phyloP scores from a whole-genome alignment of 2,888 invertebrate genomes.

The Embidobia sp. region DNA sequence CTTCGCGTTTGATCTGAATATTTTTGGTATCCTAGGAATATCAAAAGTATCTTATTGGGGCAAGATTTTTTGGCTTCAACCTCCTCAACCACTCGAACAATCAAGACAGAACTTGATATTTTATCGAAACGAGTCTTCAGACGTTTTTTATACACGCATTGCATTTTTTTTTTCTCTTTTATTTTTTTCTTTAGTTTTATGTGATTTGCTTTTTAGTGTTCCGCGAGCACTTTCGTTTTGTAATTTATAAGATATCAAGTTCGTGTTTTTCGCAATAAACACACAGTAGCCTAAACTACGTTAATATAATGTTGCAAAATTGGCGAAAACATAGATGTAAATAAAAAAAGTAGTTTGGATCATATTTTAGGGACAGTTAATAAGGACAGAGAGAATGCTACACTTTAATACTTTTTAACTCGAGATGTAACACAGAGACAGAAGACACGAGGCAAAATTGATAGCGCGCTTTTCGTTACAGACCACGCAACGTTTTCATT shows the following conservation, averaged over 20 bases:
- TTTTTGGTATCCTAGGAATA: conserved; percentile 16
- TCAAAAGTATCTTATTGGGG: conserved; percentile 29
- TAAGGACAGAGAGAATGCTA: conserved; percentile 57
- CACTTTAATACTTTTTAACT: conserved; percentile 64
- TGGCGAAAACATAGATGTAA: conserved; percentile 64
- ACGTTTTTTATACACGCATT: conserved; percentile 39
- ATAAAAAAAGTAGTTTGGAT: conserved; percentile 63
- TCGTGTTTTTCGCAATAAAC: conserved; percentile 56
- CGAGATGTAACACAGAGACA: conserved; percentile 35
- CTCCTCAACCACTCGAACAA: conserved; percentile 53
- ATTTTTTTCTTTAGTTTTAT: conserved; percentile 9
- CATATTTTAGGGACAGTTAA: conserved; percentile 63
- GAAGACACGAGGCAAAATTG: conserved; percentile 50
- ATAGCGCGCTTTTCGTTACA: conserved; percentile 59
- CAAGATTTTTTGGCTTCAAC: conserved; percentile 35
- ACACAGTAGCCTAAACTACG: conserved; percentile 60
- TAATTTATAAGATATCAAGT: conserved; percentile 53
- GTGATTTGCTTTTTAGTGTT: conserved; percentile 31
- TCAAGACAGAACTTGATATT: conserved; percentile 60
- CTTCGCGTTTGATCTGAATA: conserved; percentile 12
- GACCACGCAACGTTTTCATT: conserved; percentile 13
- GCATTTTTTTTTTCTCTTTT: conserved; percentile 7
- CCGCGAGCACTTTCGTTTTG: conserved; percentile 18
- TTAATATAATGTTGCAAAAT: conserved; percentile 61
- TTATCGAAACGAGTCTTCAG: conserved; percentile 35